Evolutionary conservation across 2,888 invertebrate genomes (phyloP), one percentile per base, ranked within the genome.

Genomic region (Polydrusus tereticollis): DNA sequence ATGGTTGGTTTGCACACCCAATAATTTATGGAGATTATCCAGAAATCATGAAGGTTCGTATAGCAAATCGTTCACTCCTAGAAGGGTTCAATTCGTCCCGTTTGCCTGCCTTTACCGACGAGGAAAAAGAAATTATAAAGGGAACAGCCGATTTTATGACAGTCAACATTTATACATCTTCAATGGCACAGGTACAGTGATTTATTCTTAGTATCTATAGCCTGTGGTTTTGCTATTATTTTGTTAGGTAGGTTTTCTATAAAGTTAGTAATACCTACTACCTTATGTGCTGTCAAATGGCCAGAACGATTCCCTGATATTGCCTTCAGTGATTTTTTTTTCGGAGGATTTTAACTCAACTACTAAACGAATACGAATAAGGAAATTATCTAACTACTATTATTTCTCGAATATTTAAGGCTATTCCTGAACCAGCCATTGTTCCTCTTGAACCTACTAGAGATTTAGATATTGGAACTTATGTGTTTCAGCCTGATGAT

Each of bases 81-180:
- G 73, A 73, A 66, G 73, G 73, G 1, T 66, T 73, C 29, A 60
- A 43, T 29, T 43, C 64, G 5, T 70, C 69, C 10, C 63, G 73
- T 33, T 47, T 73, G 10, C 73, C 73, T 5, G 47, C 38, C n/a
- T 73, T 73, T 50, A 69, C 73, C 2, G 66, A 73, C 2, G 55
- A 64, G 38, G 66, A 70, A 36, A 72, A 74, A 21, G n/a, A 72
- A 26, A 26, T 72, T 16, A 69, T 73, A 50, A 73, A 64, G 20
- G 73, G 73, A 47, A 89, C 93, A 0, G 87, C 87, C 0, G 94
- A 95, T 81, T 93, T 91, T 83, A 86, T 94, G 65, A 93, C 92
- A 0, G 82, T 94, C n/a, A 94, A 94, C 81, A 89, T 91, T 67
- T 95, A 95, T 81, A 91, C 93, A 23, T 72, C 72, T 29, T 64